These are phyloP conservation scores for Lasioglossum oenotherae DNA, from an alignment of 2,888 invertebrate species.

Conservation along the genomic window DNA sequence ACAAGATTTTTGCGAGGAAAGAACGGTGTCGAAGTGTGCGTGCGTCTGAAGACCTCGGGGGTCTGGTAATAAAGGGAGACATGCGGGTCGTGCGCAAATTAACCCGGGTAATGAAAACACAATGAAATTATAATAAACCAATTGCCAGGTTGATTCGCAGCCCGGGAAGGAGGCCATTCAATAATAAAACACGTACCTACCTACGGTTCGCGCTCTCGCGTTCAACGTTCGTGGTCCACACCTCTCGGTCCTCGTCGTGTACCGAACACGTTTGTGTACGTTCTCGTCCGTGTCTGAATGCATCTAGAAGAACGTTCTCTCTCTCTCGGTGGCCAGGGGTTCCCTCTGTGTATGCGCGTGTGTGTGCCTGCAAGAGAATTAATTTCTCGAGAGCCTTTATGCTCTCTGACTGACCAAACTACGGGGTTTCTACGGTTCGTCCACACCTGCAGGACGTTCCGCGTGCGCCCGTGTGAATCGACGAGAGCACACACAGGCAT, in stretches of 20 bases:
- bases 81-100: conserved; percentile 79
- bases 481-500: not conserved
- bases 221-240: conserved; percentile 27
- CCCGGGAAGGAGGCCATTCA: conserved; percentile 81
- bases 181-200: conserved; percentile 82
- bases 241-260: not conserved
- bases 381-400: conserved; percentile 83
- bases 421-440: conserved; percentile 67
- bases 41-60: conserved; percentile 70
- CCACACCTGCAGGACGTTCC: conserved; percentile 54
- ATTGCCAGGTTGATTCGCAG: conserved; percentile 83
- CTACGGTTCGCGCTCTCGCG: conserved; percentile 64
- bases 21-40: conserved; percentile 63
- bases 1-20: conserved; percentile 53
- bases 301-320: conserved; percentile 8
- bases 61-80: conserved; percentile 79
- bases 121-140: conserved; percentile 84
- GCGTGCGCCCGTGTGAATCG: not conserved
- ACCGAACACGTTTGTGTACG: not conserved
- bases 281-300: conserved; percentile 15
- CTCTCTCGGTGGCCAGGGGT: not conserved
- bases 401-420: conserved; percentile 82
- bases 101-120: conserved; percentile 83
- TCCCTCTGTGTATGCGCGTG: not conserved
- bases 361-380: conserved; percentile 78